Evolutionary conservation across 2,888 invertebrate genomes (phyloP), one percentile per base, ranked within the genome.

Genomic region (Cantharis rustica): DNA sequence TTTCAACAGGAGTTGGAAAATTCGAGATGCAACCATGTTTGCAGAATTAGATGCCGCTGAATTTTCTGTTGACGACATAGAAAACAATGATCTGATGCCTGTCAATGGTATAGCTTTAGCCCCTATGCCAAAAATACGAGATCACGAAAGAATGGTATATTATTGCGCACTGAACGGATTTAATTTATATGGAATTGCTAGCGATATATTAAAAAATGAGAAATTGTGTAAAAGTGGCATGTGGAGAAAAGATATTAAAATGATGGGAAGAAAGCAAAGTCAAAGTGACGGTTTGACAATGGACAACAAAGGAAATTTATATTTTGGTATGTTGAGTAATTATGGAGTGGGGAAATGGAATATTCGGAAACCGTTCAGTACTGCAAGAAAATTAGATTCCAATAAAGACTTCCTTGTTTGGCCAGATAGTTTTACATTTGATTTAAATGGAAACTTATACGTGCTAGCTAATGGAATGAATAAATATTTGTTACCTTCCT

Each of bases 41-140:
- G 90, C 92, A 1, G 90, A 91, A 70, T 80, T 88, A 0, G 90
- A 91, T 61, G 92, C 93, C 0, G 87, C 91, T 0, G 86, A 89
- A 73, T 92, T 93, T 87, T 89, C 90, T 79, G 90, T 93, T 63
- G 91, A 91, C 72, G 91, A 91, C 68, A 90, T 90, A 0, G 88
- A 87, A 11, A 88, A 92, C 16, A 89, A 89, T 75, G 87, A 90
- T 66, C 89, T 91, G 0, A 90, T 91, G 13, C 90, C 92, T 82
- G 90, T 94, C 72, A 92, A 94, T 83, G 94, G 94, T 5, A 93
- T 94, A 69, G 94, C 94, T 0, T 87, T 95, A 7, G 93, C 94
- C 1, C 93, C 93, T 1, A 81, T 92, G 88, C 82, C 90, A 91
- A 81, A 83, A 16, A 74, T 70, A 15, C 61, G 71, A 13, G 80